Base-by-base conservation (phyloP, 2,113 vertebrate species). In the Hypocryptadius cinnamomeus region DNA sequence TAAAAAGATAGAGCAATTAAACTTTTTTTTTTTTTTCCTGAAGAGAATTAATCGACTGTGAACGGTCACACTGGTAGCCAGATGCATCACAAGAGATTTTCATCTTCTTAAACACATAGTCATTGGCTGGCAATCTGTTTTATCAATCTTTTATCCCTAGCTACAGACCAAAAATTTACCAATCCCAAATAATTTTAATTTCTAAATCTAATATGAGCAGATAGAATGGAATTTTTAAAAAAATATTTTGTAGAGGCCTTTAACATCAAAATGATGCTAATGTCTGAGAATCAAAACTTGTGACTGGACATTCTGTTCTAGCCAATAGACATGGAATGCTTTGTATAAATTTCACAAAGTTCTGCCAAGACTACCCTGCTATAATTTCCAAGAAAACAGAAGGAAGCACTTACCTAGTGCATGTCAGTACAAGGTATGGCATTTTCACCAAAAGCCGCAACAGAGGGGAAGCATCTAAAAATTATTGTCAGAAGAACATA, bases 1-100 rank as follows among this genome's bases (percentile, higher is more conserved):
- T 92, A 94, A 92, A 95, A 93, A 94, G 85, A 91, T 92, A 87
- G 87, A 89, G 85, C 76, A 94, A 94, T 96, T 96, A 92, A 91
- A 94, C 54, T 39, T 44, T 76, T 59, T 71, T 71, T 45, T 35
- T 21, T 66, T 68, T 82, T 39, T 13, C 35, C 71, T 83, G 85
- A 90, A 71, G 60, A 94, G 76, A 90, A 91, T 89, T 93, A 94
- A 93, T 87, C 85, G 3, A 69, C 72, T 89, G 72, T 74, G 82
- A 95, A 90, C 31, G 16, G 94, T 92, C 65, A 48, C 86, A 91
- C 35, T 2, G 2, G 88, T 53, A 63, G 79, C 72, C 89, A 95
- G 85, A 87, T 84, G 76, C 60, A 84, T 57, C 83, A 65, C 83
- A 79, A 59, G 69, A 94, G 85, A 71, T 94, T 80, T 95, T 79